phyloP scores from a whole-genome alignment of 2,113 vertebrate genomes.

The Syrmaticus mikado region DNA sequence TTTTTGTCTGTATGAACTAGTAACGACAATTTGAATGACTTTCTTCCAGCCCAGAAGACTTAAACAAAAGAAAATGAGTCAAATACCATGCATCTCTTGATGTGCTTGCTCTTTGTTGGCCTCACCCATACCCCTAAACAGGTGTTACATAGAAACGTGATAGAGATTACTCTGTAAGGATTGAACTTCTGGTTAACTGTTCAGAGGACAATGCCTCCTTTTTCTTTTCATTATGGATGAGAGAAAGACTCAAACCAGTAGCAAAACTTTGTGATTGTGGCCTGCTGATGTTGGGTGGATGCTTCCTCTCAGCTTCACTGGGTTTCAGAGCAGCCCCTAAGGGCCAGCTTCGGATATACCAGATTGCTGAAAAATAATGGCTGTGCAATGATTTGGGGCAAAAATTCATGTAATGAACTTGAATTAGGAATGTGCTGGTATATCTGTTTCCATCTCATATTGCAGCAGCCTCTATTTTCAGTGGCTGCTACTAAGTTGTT shows the following conservation, averaged over 20 bases:
- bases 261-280: background rate
- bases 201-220: background rate
- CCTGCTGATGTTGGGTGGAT: background rate
- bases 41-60: background rate
- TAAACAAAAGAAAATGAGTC: slow-evolving; percentile 6
- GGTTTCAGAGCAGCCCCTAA: background rate
- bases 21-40: background rate
- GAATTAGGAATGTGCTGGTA: background rate
- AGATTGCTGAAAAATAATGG: background rate
- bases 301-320: background rate
- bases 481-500: background rate
- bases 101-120: background rate
- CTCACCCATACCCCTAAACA: background rate
- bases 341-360: background rate
- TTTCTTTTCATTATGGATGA: background rate
- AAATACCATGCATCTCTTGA: background rate
- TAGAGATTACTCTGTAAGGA: background rate
- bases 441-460: background rate
- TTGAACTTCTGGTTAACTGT: background rate
- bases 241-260: background rate
- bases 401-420: background rate
- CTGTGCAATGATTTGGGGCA: background rate
- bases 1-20: background rate
- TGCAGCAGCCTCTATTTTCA: background rate
- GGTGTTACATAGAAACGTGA: background rate